Evolutionary conservation across 1,140 invertebrate genomes (phyloP).

Genomic region (Dendrolimus kikuchii): DNA sequence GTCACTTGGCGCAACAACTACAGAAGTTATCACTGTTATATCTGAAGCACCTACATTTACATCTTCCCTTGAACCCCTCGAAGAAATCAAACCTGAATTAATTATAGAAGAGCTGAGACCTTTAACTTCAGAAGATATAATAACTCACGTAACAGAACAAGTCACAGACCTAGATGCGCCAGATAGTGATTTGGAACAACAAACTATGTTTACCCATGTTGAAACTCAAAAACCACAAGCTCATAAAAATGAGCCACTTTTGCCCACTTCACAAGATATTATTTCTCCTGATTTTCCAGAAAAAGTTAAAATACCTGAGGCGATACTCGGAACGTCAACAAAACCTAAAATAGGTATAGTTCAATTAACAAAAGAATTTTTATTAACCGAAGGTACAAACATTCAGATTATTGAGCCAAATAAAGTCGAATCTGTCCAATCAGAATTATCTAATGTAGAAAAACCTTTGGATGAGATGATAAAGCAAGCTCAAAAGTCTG

Average conservation of each 20-base stretch:
- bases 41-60: background rate
- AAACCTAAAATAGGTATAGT: conserved; percentile 12
- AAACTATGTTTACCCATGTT: no score
- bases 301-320: conserved; percentile 4
- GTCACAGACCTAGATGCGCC: no score
- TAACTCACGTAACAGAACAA: no score
- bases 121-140: background rate
- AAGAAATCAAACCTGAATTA: conserved; percentile 1
- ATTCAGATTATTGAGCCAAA: background rate
- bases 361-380: conserved; percentile 11
- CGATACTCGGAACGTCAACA: background rate
- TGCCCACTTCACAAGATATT: no score
- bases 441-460: background rate
- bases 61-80: background rate
- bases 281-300: background rate
- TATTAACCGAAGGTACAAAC: conserved; percentile 8
- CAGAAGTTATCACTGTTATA: no score
- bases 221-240: background rate
- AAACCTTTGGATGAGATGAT: background rate
- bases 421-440: no score
- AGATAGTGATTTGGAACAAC: no score
- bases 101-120: background rate
- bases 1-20: no score
- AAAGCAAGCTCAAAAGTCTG: no score
- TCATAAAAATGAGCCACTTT: no score